Evolutionary conservation across 2,113 vertebrate species (phyloP), one percentile per base, ranked within the genome.

Genomic region (Paratilapia polleni): DNA sequence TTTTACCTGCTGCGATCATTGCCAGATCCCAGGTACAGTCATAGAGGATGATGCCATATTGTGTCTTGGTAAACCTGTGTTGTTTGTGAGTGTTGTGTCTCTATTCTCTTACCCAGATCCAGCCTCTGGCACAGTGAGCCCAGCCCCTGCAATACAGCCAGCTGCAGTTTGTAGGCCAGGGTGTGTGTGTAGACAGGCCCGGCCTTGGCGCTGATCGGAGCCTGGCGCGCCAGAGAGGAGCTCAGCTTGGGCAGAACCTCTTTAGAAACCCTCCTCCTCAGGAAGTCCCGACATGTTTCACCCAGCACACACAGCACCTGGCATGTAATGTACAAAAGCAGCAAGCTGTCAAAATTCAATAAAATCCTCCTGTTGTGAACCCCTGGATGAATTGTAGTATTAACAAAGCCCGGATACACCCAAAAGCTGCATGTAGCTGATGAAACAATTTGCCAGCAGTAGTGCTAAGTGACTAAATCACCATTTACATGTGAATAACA

Each of bases 131-230:
- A 98, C 41, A 99, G 96, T 0, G 96, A 92, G 2, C 98, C 98
- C 80, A 99, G 95, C 2, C 98, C 97, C 91, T 97, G 95, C 86
- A 99, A 87, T 28, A 98, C 96, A 0, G 97, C 96, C 84, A 98
- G 93, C 93, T 99, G 98, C 78, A 99, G 82, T 92, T 98, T 99
- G 96, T 97, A 99, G 90, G 97, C 96, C 68, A 98, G 89, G 0
- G 96, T 97, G 93, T 98, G 97, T 19, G 62, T 93, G 95, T 99
- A 99, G 74, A 97, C 80, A 0, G 97, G 96, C 20, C 97, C 97
- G 0, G 97, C 96, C 20, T 95, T 96, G 92, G 96, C 96, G 17
- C 98, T 99, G 36, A 96, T 78, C 0, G 97, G 94, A 17, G 97
- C 98, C 89, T 99, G 98, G 57, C 91, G 94, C 34, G 87, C 80